Evolutionary conservation across 2,888 invertebrate species (phyloP), one percentile per base, ranked within the genome.

Genomic region (Endomychus coccineus): DNA sequence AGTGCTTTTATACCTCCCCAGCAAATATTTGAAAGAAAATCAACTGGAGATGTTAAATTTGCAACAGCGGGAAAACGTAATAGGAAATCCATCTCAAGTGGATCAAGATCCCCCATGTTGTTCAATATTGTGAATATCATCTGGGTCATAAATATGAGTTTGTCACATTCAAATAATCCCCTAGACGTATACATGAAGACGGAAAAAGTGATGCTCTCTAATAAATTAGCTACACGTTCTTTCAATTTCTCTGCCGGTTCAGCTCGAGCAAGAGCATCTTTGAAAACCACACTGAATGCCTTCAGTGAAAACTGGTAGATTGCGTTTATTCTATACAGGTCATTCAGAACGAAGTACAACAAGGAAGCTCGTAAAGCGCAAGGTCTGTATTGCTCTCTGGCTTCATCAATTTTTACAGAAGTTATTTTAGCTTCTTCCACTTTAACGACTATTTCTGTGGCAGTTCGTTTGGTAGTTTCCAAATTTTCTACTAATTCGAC

Each of bases 261-360:
- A 0, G 92, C 83, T 37, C 70, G 71, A 11, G 69, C 67, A 27
- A 95, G 77, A 1, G 94, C 90, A 48, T 84, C 85, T 51, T 82
- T 83, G 64, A 94, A 94, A 3, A 94, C 92, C 0, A 85, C 83
- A 51, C 83, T 88, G 69, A 92, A 94, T 0, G 92, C 90, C 66
- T 94, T 94, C 36, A 95, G 67, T 0, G 94, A 94, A 68, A 95
- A 95, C 64, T 94, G 92, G 66, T 95, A 95, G 61, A 95, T 88
- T 27, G 87, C 87, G 65, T 94, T 91, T 52, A 95, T 91, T 65
- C 87, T 88, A 67, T 82, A 77, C 33, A 95, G 66, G 55, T 95
- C 94, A 58, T 90, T 94, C 42, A 95, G 69, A 44, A 94, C 88
- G 62, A 95, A 95, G 64, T 95, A 95, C 1, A 95, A 70, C 1